Evolutionary conservation across 2,888 invertebrate genomes (phyloP), one percentile per base, ranked within the genome.

Genomic region (Drosophila buzzatii): DNA sequence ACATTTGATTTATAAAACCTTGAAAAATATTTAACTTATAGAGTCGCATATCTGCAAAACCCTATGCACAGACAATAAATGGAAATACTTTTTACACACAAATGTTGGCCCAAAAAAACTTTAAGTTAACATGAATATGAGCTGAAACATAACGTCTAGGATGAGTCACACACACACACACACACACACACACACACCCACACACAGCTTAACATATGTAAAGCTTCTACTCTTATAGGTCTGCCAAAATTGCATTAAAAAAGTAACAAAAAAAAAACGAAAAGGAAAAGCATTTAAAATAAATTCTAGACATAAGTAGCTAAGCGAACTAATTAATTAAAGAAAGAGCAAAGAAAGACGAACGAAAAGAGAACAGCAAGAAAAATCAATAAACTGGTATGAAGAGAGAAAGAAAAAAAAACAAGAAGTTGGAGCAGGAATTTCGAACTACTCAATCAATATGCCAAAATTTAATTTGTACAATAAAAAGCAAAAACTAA

Each of bases 381-480:
- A 68, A 58, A 51, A 49, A 73, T 69, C 67, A 53, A 63, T 35
- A 71, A 47, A 35, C 52, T 49, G 55, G 42, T 52, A 42, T 16
- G 27, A n/a, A 41, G n/a, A 41, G 8, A 41, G 8, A 16, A 20
- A 23, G 35, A 9, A 10, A 10, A 23, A 37, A 20, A 2, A 57
- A 16, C 10, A 35, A 57, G 6, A 45, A 44, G n/a, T 37, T 45
- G 18, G 33, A 35, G 52, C 45, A 45, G 59, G 61, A 52, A 66
- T 77, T 74, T 76, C 71, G 53, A 75, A 59, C 85, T 84, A 85
- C 73, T 78, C 76, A 86, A 86, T 80, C 84, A 85, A 84, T 76
- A 89, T 81, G 79, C 87, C 76, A 89, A 51, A 89, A 84, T 76
- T 78, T 75, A 79, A 78, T 75, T 68, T 78, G 78, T 79, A 73